These are phyloP conservation scores for Lagopus muta DNA, from an alignment of 2,113 vertebrate genomes.

Conservation along the genomic window DNA sequence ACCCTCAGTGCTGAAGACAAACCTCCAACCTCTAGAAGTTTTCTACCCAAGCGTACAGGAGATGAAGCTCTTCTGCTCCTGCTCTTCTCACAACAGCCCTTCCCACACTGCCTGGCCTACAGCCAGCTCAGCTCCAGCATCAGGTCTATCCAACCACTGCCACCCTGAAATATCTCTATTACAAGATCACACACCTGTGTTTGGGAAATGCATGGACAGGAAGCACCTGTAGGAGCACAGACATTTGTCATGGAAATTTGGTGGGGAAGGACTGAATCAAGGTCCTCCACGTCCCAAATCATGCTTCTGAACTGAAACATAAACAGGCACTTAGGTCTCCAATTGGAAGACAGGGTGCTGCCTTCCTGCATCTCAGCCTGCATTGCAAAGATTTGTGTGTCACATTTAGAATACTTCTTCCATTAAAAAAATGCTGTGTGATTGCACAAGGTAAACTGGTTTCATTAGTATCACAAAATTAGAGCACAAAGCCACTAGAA, in stretches of 20 bases:
- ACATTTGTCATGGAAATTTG: fast-evolving
- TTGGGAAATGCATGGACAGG: no score
- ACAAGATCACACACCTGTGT: no score
- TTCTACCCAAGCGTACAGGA: not conserved
- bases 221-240: not conserved
- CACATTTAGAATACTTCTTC: not conserved
- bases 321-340: not conserved
- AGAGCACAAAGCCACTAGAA: not conserved
- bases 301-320: not conserved
- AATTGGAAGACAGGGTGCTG: not conserved
- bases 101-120: not conserved
- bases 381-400: not conserved
- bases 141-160: not conserved
- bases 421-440: not conserved
- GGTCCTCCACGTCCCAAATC: not conserved
- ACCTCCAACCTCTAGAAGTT: not conserved
- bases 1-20: not conserved
- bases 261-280: not conserved
- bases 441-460: not conserved
- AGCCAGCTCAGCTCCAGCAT: not conserved
- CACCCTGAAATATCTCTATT: not conserved
- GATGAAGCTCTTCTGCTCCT: not conserved
- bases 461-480: no score
- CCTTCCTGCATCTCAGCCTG: not conserved
- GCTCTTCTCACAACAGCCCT: not conserved